Percentiles rank a stretch among this genome's conserved stretches.
phyloP scores from a whole-genome alignment of 2,113 vertebrate species.

The Indicator indicator region DNA sequence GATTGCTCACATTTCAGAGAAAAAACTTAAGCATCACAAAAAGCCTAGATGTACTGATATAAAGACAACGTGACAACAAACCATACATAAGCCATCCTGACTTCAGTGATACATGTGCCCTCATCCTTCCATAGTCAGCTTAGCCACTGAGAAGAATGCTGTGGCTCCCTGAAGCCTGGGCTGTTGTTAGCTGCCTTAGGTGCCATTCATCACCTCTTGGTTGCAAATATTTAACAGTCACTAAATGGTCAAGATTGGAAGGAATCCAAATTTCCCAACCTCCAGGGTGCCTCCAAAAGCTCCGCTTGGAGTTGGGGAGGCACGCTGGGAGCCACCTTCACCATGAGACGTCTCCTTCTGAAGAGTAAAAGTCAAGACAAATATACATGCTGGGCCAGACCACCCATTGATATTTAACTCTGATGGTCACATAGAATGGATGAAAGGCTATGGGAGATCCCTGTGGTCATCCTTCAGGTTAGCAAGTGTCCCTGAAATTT shows the following conservation, averaged over 20 bases:
- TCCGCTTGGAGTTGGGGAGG: not conserved
- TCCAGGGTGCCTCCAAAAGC: not conserved
- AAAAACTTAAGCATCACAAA: not conserved
- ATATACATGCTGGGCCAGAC: fast-evolving
- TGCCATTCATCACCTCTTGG: not conserved
- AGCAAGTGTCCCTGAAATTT: not conserved
- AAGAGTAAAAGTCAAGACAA: not conserved
- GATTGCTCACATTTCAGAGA: not conserved
- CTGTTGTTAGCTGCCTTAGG: not conserved
- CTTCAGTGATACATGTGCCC: fast-evolving
- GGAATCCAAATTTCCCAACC: not conserved
- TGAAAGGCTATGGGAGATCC: fast-evolving
- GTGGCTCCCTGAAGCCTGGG: not conserved
- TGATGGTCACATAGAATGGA: fast-evolving
- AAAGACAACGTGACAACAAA: not conserved
- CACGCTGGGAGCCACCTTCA: not conserved
- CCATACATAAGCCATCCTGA: too few species aligned
- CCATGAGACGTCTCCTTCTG: not conserved
- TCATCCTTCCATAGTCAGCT: not conserved
- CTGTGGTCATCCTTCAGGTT: not conserved
- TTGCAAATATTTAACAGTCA: not conserved
- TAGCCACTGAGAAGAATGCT: fast-evolving
- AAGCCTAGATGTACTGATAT: not conserved
- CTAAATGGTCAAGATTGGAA: not conserved
- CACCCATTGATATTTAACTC: not conserved